A percentile compares a stretch with the other conserved stretches of the same genome.
Evolutionary conservation across 2,113 vertebrate genomes (phyloP).

Genomic region (Polyodon spathula): DNA sequence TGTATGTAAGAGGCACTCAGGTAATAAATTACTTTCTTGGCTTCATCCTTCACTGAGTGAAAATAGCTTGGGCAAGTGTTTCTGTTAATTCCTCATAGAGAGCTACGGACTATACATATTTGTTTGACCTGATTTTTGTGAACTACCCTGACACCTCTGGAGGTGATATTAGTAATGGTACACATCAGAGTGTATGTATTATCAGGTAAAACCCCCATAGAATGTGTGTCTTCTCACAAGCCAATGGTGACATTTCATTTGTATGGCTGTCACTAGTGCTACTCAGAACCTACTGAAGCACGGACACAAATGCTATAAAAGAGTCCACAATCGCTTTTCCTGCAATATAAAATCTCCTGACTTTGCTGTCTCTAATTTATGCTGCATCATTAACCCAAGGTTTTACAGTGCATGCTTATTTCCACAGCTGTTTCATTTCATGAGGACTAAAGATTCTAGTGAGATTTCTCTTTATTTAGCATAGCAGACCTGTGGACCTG

Average conservation of each 20-base stretch:
- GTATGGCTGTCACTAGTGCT: not conserved
- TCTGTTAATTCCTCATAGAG: conserved; percentile 8
- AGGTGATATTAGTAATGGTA: conserved; percentile 2
- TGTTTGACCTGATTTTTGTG: not conserved
- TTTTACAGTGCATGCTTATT: conserved; percentile 5
- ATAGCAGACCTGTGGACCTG: not conserved
- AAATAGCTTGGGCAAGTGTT: conserved; percentile 1
- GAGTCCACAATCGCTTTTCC: conserved; percentile 17
- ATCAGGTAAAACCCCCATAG: not conserved
- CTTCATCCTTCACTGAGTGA: not conserved
- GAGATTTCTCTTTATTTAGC: too few relatives aligned
- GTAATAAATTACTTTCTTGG: conserved; percentile 4
- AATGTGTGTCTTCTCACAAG: not conserved
- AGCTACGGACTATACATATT: conserved; percentile 10
- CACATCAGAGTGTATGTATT: conserved; percentile 15
- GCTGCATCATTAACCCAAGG: not conserved
- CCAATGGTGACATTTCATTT: conserved; percentile 10
- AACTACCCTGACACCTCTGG: not conserved
- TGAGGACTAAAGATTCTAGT: too few relatives aligned
- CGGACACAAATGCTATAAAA: conserved; percentile 3
- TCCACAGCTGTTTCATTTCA: not conserved
- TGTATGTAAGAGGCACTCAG: not conserved
- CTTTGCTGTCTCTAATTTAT: conserved; percentile 26
- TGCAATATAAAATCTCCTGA: conserved; percentile 19
- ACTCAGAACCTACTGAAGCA: not conserved